Evolutionary conservation across 2,113 vertebrate species (phyloP).

Genomic region (Hystrix cristata): DNA sequence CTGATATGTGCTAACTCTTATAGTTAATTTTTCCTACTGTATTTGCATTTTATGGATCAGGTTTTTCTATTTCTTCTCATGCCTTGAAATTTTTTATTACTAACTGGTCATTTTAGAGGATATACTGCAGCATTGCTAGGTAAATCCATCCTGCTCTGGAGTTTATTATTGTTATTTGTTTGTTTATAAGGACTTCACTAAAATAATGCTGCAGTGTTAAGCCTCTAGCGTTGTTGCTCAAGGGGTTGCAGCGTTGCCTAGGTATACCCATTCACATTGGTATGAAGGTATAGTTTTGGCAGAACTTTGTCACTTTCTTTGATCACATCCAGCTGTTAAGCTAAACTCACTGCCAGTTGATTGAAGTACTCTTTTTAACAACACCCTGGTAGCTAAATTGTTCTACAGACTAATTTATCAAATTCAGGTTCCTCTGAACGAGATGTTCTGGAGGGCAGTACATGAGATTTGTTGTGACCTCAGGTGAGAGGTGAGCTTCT

Average conservation of each 20-base stretch:
- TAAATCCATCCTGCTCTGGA: neutral
- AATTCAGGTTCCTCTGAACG: neutral
- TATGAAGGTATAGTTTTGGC: neutral
- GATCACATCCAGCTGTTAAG: neutral
- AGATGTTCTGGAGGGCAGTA: neutral
- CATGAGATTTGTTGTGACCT: neutral
- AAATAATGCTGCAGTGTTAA: too few species aligned
- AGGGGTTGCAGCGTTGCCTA: neutral
- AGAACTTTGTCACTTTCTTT: neutral
- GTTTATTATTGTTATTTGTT: neutral
- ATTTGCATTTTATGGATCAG: neutral
- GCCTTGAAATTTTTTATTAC: neutral
- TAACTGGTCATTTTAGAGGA: constrained; percentile 4
- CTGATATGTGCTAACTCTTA: neutral
- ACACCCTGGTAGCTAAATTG: neutral
- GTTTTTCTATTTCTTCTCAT: neutral
- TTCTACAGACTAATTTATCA: neutral
- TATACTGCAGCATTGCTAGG: neutral
- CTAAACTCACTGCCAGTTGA: neutral
- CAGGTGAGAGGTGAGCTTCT: neutral
- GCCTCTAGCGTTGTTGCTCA: neutral
- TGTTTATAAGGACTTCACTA: neutral
- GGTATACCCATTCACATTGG: neutral
- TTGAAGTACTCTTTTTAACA: neutral
- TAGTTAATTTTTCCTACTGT: neutral